Evolutionary conservation across 1,140 invertebrate species (phyloP), one percentile per base, ranked within the genome.

Genomic region (Nomia melanderi): DNA sequence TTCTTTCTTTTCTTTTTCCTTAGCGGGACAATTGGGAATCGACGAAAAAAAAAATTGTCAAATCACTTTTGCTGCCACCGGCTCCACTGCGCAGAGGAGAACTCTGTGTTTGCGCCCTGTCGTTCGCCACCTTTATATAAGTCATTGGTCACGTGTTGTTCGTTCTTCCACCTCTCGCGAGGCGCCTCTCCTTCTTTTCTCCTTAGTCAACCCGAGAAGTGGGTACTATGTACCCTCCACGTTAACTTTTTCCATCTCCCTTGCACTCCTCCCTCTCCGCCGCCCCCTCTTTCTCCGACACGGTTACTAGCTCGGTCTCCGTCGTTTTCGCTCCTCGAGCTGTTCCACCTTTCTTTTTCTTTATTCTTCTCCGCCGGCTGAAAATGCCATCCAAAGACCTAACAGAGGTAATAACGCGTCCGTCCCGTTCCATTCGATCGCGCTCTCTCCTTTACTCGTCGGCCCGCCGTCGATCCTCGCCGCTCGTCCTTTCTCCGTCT

Each of bases 121-220:
- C 88, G 88, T 89, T 87, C 78, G 83, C 85, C 82, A 90, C 87
- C 89, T 92, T 92, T 92, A 91, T 92, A 92, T 91, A 91, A 91
- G 88, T 88, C 86, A 91, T 91, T 89, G 90, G 89, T 91, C 91
- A 92, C 91, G 91, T 92, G 91, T 88, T 83, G 67, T 86, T 77
- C 90, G n/a, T 89, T 87, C 86, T 82, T 80, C 83, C 66, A 54
- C 76, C 72, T 67, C 76, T 53, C 20, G 23, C 7, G 20, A 0
- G 5, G 36, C 20, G 36, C 27, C 77, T 64, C 82, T 73, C 27
- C 77, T 64, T 78, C 78, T 77, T 76, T 72, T 80, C 83, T 70
- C 80, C 80, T n/a, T n/a, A n/a, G n/a, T n/a, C n/a, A n/a, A n/a
- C n/a, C n/a, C n/a, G n/a, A n/a, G n/a, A n/a, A n/a, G n/a, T n/a